Evolutionary conservation across 2,888 invertebrate genomes (phyloP).

Genomic region (Xylota sylvarum): DNA sequence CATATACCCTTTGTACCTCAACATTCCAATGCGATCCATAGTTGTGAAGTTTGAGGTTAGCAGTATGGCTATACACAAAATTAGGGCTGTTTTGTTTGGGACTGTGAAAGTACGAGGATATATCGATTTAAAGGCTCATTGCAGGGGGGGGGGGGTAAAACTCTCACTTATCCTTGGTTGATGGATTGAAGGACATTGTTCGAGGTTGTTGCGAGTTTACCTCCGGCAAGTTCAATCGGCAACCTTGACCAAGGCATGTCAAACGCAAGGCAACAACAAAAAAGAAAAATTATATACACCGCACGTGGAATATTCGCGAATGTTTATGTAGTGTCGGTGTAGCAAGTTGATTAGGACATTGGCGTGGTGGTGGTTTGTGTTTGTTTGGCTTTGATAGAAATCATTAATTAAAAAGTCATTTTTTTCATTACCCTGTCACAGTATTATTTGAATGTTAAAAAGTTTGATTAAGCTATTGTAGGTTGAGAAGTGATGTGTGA

Average conservation of each 20-base stretch:
- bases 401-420: conserved; percentile 43
- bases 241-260: conserved; percentile 67
- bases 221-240: conserved; percentile 58
- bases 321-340: conserved; percentile 26
- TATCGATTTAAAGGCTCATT: conserved; percentile 53
- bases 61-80: conserved; percentile 27
- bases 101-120: conserved; percentile 5
- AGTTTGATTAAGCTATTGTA: background rate
- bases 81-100: conserved; percentile 37
- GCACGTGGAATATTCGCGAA: conserved; percentile 67
- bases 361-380: background rate
- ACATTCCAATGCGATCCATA: conserved; percentile 22
- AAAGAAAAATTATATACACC: conserved; percentile 8
- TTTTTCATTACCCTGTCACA: background rate
- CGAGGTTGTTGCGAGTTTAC: conserved; percentile 56
- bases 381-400: conserved; percentile 17
- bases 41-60: background rate
- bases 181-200: conserved; percentile 58
- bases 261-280: conserved; percentile 27
- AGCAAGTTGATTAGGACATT: conserved; percentile 12
- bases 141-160: conserved; percentile 47
- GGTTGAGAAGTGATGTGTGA: background rate
- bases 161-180: conserved; percentile 67
- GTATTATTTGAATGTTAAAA: conserved; percentile 2
- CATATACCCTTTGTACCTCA: background rate